Evolutionary conservation across 2,888 invertebrate species (phyloP), one percentile per base, ranked within the genome.

Genomic region (Macrosiphum euphorbiae): DNA sequence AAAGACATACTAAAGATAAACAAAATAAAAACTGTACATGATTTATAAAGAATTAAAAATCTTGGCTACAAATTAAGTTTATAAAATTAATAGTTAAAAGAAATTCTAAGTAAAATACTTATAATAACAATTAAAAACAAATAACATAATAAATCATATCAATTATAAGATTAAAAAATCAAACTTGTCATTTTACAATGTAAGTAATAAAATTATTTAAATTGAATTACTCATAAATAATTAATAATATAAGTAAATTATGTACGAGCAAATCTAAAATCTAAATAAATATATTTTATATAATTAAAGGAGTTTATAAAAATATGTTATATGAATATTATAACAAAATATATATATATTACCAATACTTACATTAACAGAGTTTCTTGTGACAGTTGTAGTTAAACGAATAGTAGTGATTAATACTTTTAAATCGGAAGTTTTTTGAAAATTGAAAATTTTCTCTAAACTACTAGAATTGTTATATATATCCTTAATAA

Each of bases 371-470:
- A 94, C 94, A 94, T 67, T 94, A 41, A 61, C 44, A 20, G 90
- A 47, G 50, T 90, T 94, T 28, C 67, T 94, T 85, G 94, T 52
- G 44, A 94, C 26, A 67, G 61, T 61, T 8, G 94, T 94, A 50
- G 67, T 61, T 86, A 86, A 35, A 13, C 94, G 90, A 13, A 94
- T 86, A 67, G 86, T 90, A 61, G 11, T 90, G 5, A 94, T 86
- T 90, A 87, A 61, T 61, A 24, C 11, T 67, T 94, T 90, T 61
- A 94, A 47, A 90, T 94, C 94, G n/a, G 47, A 16, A 24, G 90
- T 41, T 67, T 90, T 90, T 86, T 94, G 94, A 44, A 61, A 67
- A 44, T 44, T 86, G 3, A 94, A 86, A n/a, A 94, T 94, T 90
- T 94, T 61, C 0, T 94, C 90, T 85, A 0, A 13, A 28, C 84